Conservation (phyloP, 2,113 vertebrate genomes). For the Nematolebias whitei region DNA sequence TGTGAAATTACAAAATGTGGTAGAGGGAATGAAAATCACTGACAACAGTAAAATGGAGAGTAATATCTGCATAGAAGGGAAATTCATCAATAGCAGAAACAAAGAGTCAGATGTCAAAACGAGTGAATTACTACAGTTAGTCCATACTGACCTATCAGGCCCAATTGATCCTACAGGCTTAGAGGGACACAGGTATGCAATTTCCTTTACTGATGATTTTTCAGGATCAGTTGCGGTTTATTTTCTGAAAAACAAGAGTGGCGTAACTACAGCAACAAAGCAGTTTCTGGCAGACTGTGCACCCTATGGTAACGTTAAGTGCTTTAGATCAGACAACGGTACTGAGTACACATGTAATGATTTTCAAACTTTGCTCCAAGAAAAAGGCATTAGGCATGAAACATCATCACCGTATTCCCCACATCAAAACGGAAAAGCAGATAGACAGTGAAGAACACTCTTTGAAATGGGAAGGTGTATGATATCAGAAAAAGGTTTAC, state of each 20-base stretch:
- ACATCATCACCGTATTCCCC: neutral
- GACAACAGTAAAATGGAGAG: neutral
- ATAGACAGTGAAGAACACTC: no score
- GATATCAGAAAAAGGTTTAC: neutral
- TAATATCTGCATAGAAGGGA: neutral
- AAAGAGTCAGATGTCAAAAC: no score
- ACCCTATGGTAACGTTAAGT: no score
- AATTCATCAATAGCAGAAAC: neutral
- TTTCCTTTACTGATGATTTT: no score
- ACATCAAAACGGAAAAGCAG: neutral
- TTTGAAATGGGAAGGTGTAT: conserved; percentile 1
- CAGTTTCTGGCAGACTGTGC: no score
- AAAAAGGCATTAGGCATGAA: neutral
- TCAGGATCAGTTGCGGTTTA: no score
- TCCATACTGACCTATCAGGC: neutral
- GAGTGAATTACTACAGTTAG: neutral
- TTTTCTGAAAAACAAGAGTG: no score
- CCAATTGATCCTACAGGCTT: neutral
- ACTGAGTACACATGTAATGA: no score
- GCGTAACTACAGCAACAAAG: no score
- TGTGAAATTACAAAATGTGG: neutral
- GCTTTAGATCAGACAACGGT: no score
- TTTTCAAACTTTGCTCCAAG: neutral
- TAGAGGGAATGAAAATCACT: neutral
- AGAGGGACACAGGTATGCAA: no score